These are phyloP conservation scores for Caenorhabditis virilis DNA, from an alignment of 2,888 invertebrate genomes.

Conservation along the genomic window DNA sequence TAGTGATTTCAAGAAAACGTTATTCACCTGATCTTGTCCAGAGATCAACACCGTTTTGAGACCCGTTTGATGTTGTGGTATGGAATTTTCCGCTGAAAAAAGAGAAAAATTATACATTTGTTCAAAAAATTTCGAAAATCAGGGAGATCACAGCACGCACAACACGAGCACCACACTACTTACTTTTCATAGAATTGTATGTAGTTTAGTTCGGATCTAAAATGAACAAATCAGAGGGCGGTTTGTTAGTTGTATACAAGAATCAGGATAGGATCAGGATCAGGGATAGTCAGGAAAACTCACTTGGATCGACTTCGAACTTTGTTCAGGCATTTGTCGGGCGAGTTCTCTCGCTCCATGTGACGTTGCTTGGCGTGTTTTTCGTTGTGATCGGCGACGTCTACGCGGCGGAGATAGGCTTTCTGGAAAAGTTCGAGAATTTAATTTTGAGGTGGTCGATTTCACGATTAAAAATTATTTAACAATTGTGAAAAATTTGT, in stretches of 20 bases:
- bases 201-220: constrained; percentile 49
- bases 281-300: constrained; percentile 6
- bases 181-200: constrained; percentile 53
- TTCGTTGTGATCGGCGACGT: constrained; percentile 60
- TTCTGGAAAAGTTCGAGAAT: no score
- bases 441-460: no score
- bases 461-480: no score
- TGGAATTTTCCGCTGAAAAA: constrained; percentile 45
- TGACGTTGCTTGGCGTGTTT: constrained; percentile 44
- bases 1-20: no score
- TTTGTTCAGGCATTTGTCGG: constrained; percentile 46
- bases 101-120: not conserved
- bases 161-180: constrained; percentile 19
- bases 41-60: constrained; percentile 30
- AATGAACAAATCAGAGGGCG: no score
- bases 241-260: no score
- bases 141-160: not conserved
- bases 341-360: constrained; percentile 49
- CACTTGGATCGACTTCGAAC: constrained; percentile 49
- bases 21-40: constrained; percentile 38
- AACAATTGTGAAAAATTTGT: no score
- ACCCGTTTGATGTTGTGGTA: constrained; percentile 25
- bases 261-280: no score
- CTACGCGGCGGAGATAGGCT: constrained; percentile 52
- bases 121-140: constrained; percentile 3